These are phyloP conservation scores for Eulimnadia texana DNA, from an alignment of 1,140 invertebrate species.

Conservation along the genomic window DNA sequence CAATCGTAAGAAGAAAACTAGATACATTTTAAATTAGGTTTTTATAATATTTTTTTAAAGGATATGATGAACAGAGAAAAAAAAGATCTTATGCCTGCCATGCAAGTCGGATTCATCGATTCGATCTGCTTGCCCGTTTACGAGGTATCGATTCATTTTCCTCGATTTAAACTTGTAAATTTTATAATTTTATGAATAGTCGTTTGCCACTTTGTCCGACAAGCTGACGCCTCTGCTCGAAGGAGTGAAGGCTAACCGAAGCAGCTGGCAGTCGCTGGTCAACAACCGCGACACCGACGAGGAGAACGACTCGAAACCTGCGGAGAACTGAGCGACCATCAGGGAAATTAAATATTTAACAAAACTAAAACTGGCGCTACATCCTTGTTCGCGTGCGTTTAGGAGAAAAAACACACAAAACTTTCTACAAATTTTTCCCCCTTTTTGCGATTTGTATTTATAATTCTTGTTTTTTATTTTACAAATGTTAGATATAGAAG, in stretches of 20 bases:
- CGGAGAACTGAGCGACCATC: not conserved
- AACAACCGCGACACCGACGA: conserved; percentile 13
- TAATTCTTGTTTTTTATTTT: no score
- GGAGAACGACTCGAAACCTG: not conserved
- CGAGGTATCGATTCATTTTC: conserved; percentile 44
- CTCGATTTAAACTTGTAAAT: not conserved
- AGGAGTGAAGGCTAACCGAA: conserved; percentile 65
- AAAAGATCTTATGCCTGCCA: conserved; percentile 80
- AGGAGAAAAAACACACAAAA: not conserved
- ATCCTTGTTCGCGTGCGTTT: no score
- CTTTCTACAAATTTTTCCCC: no score
- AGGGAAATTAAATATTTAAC: not conserved
- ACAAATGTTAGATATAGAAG: no score
- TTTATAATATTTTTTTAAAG: conserved; percentile 35
- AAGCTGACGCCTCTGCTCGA: conserved; percentile 63
- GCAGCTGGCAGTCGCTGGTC: conserved; percentile 60
- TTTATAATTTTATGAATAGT: conserved; percentile 38
- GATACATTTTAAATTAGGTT: not conserved
- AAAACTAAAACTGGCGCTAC: no score
- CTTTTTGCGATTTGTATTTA: no score
- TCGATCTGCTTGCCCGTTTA: conserved; percentile 90
- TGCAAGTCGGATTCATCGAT: conserved; percentile 95
- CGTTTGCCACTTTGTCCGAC: conserved; percentile 62
- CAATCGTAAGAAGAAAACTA: conserved; percentile 56
- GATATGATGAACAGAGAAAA: conserved; percentile 95